phyloP scores from a whole-genome alignment of 2,797 vertebrate genomes.

The Ciconia nigra region DNA sequence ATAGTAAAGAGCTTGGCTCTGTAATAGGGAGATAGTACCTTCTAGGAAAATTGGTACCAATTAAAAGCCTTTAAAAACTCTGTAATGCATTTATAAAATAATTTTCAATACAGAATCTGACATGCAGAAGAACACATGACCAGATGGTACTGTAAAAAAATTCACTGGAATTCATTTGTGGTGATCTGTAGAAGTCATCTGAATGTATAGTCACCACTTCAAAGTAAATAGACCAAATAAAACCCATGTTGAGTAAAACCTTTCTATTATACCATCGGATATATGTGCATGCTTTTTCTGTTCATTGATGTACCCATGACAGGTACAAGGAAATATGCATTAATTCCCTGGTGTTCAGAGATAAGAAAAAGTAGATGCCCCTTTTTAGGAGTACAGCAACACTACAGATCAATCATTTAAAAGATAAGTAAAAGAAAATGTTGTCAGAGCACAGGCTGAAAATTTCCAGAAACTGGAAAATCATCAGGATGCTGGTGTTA shows the following conservation, averaged over 20 bases:
- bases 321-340: neutral
- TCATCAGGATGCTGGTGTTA: neutral
- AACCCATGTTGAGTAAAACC: neutral
- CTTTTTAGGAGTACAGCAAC: neutral
- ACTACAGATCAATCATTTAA: neutral
- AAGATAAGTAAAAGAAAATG: neutral
- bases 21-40: neutral
- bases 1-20: neutral
- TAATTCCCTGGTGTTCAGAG: neutral
- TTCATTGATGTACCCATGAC: neutral
- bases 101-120: neutral
- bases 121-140: neutral
- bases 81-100: neutral
- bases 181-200: neutral
- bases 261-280: neutral
- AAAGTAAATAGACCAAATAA: neutral
- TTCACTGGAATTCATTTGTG: neutral
- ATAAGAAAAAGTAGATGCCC: neutral
- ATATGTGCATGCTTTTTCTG: neutral
- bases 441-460: neutral
- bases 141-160: neutral
- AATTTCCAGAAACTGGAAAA: neutral
- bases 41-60: neutral
- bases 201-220: neutral
- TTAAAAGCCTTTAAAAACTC: constrained; percentile 9